A percentile compares a stretch with the other conserved stretches of the same genome.
These are phyloP conservation scores for Alentia gelatinosa DNA, from an alignment of 2,888 invertebrate species.

Conservation along the genomic window DNA sequence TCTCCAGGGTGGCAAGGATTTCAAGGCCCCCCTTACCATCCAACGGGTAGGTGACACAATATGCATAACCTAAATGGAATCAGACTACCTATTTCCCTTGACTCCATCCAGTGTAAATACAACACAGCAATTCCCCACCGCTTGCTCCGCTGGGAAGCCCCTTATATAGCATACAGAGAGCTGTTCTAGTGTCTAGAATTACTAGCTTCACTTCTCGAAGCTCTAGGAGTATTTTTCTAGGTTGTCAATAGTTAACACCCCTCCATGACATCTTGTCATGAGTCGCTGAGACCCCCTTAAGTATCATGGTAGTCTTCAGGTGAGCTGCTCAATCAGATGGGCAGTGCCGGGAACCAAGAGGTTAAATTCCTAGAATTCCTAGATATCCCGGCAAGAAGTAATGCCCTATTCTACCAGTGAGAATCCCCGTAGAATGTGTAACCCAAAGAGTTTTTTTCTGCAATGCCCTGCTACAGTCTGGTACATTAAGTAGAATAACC, in stretches of 20 bases:
- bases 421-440: no score
- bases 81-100: neutral
- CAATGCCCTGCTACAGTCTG: no score
- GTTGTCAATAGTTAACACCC: no score
- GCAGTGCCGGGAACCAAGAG: neutral
- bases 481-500: neutral
- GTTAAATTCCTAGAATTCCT: slow-evolving; percentile 31
- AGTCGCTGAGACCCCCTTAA: neutral
- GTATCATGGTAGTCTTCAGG: neutral
- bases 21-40: slow-evolving; percentile 76
- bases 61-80: no score
- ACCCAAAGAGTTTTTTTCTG: no score
- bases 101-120: neutral
- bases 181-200: neutral
- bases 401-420: neutral
- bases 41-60: slow-evolving; percentile 78
- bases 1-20: slow-evolving; percentile 80
- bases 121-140: neutral
- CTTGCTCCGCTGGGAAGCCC: no score
- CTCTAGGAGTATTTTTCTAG: no score
- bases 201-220: no score
- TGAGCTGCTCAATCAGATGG: neutral
- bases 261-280: neutral
- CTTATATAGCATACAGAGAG: no score
- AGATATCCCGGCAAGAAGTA: neutral